These are phyloP conservation scores for Drosophila littoralis DNA, from an alignment of 1,140 invertebrate genomes.

Conservation along the genomic window DNA sequence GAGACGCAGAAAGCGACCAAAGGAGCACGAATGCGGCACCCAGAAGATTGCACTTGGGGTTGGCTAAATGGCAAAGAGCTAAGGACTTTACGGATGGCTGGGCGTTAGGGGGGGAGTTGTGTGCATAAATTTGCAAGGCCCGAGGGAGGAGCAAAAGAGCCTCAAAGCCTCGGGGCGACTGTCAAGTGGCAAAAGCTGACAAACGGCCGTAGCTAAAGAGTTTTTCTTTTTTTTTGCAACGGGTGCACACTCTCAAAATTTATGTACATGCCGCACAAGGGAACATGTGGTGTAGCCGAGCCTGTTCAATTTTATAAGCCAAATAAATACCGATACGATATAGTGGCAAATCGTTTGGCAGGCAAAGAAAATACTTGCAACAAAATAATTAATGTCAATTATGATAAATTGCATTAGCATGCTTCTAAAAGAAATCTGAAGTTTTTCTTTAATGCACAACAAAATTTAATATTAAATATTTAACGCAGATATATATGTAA, in stretches of 20 bases:
- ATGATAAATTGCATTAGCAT: too few species aligned
- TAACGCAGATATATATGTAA: slow-evolving; percentile 14
- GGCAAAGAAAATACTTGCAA: too few species aligned
- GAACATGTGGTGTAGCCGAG: slow-evolving; percentile 6
- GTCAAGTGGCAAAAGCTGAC: slow-evolving; percentile 43
- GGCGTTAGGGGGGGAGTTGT: slow-evolving; percentile 7
- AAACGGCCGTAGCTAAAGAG: slow-evolving; percentile 30
- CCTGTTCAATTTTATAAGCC: slow-evolving; percentile 5
- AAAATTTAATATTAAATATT: background rate
- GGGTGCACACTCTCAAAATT: slow-evolving; percentile 3
- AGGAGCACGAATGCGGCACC: background rate
- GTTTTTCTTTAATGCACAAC: too few species aligned
- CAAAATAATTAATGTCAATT: too few species aligned
- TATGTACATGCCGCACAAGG: slow-evolving; percentile 25
- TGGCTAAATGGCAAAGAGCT: slow-evolving; percentile 39
- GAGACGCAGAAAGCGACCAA: slow-evolving; percentile 16
- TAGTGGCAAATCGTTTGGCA: too few species aligned
- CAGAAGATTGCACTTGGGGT: slow-evolving; percentile 41
- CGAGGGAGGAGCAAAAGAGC: slow-evolving; percentile 9
- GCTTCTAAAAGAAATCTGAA: too few species aligned
- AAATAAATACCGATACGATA: slow-evolving; percentile 27
- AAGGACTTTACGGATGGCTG: slow-evolving; percentile 4
- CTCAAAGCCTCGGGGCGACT: slow-evolving; percentile 34
- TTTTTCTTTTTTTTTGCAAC: background rate
- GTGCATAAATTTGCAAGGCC: slow-evolving; percentile 49